A percentile compares a stretch with the other conserved stretches of the same genome.
phyloP scores from a whole-genome alignment of 1,140 invertebrate genomes.

The Rhagoletis pomonella region DNA sequence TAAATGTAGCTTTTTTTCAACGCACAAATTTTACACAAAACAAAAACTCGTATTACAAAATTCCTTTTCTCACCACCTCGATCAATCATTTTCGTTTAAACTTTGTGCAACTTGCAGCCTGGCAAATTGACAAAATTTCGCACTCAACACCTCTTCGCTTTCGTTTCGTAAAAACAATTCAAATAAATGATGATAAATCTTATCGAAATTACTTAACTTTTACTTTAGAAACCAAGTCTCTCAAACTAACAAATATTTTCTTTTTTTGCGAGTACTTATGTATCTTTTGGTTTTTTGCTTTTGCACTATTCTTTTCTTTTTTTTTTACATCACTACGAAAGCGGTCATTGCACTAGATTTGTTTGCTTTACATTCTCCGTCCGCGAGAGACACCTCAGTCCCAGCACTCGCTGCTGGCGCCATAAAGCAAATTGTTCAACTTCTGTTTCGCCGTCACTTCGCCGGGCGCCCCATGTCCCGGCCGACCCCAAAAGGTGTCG shows the following conservation, averaged over 20 bases:
- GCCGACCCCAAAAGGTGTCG: slow-evolving; percentile 80
- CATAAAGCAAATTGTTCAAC: slow-evolving; percentile 73
- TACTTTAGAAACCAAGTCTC: not conserved
- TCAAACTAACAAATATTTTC: slow-evolving; percentile 31
- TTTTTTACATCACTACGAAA: not conserved
- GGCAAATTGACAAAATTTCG: slow-evolving; percentile 45
- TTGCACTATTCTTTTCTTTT: not conserved
- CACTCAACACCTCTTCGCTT: slow-evolving; percentile 1
- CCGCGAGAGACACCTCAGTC: slow-evolving; percentile 56
- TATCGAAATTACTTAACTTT: slow-evolving; percentile 20
- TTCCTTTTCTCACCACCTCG: not conserved
- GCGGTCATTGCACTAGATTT: slow-evolving; percentile 27
- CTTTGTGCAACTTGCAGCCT: slow-evolving; percentile 37
- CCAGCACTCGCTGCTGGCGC: slow-evolving; percentile 52
- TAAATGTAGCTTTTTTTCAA: not conserved
- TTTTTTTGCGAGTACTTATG: not conserved
- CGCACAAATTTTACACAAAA: not conserved
- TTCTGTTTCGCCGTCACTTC: slow-evolving; percentile 70
- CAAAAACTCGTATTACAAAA: not conserved
- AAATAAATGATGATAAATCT: not conserved
- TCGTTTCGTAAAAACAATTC: not conserved
- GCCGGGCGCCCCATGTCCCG: slow-evolving; percentile 79
- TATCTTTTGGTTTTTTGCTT: not conserved
- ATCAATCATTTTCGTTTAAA: not conserved
- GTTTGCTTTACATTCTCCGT: slow-evolving; percentile 58